Conservation (phyloP, 2,888 invertebrate species). For the Pterostichus madidus region DNA sequence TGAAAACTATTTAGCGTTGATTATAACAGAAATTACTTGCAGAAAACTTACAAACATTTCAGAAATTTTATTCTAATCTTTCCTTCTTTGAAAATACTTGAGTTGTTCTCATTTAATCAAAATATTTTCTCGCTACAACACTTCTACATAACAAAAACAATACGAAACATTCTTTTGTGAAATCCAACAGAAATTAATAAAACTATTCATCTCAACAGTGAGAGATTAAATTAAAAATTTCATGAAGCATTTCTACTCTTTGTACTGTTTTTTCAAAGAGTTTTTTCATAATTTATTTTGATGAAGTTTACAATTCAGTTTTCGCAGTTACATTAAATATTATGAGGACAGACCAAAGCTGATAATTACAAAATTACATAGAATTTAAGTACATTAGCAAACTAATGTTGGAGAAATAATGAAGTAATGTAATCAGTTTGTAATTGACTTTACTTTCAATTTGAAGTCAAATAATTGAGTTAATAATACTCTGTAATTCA, state of each 20-base stretch:
- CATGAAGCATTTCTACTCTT: not conserved
- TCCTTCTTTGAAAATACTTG: not conserved
- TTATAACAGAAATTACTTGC: conserved; percentile 22
- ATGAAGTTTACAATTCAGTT: not conserved
- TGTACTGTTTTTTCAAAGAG: not conserved
- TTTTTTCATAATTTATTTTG: not conserved
- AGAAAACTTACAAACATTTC: conserved; percentile 11
- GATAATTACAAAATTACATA: conserved; percentile 6
- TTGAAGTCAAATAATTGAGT: conserved; percentile 33
- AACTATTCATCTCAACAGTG: not conserved
- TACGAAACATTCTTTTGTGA: not conserved
- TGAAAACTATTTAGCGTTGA: conserved; percentile 35
- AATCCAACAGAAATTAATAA: conserved; percentile 2
- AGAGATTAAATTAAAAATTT: not conserved
- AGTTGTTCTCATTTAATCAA: not conserved
- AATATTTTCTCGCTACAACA: not conserved
- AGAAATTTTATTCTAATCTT: not conserved
- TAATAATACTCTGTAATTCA: conserved; percentile 44
- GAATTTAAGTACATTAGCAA: conserved; percentile 31
- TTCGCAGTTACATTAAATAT: too few relatives aligned
- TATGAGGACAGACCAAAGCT: not conserved
- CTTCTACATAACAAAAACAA: too few relatives aligned
- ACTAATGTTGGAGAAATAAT: conserved; percentile 35
- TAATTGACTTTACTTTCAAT: conserved; percentile 26
- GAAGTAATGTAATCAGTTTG: conserved; percentile 15